Conservation (phyloP, 2,797 vertebrate species). For the Rhynchotus rufescens region DNA sequence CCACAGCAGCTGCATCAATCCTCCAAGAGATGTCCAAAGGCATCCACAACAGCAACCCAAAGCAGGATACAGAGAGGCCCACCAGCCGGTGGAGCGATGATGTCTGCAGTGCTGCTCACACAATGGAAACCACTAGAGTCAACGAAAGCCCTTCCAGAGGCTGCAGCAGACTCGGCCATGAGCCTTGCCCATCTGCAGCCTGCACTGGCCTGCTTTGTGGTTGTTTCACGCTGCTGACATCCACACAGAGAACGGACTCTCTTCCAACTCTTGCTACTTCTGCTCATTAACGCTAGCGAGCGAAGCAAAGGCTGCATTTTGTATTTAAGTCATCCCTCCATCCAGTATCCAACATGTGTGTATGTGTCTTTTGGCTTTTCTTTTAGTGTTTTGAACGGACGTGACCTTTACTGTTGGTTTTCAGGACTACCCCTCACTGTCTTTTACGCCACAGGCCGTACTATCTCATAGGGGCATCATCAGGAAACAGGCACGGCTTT, state of each 20-base stretch:
- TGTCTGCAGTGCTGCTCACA: rapidly evolving
- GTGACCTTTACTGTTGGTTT: background rate
- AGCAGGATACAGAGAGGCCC: background rate
- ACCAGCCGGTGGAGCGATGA: background rate
- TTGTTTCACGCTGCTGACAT: background rate
- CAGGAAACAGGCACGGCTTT: rapidly evolving
- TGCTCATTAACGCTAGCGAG: background rate
- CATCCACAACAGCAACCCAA: background rate
- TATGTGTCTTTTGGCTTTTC: background rate
- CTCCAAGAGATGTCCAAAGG: background rate
- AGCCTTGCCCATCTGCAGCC: background rate
- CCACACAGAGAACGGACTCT: background rate
- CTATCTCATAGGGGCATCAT: rapidly evolving
- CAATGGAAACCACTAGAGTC: background rate
- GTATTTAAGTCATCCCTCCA: background rate
- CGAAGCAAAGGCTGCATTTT: background rate
- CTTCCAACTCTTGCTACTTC: background rate
- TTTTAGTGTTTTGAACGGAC: background rate
- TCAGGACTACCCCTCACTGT: background rate
- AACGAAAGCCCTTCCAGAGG: background rate
- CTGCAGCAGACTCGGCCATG: background rate
- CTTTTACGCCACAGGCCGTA: background rate
- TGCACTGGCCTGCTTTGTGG: background rate
- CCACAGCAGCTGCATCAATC: background rate
- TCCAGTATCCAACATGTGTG: background rate